These are phyloP conservation scores for Zoanthus solanderi DNA, from an alignment of 92 coral and sea anemone species.

Conservation along the genomic window DNA sequence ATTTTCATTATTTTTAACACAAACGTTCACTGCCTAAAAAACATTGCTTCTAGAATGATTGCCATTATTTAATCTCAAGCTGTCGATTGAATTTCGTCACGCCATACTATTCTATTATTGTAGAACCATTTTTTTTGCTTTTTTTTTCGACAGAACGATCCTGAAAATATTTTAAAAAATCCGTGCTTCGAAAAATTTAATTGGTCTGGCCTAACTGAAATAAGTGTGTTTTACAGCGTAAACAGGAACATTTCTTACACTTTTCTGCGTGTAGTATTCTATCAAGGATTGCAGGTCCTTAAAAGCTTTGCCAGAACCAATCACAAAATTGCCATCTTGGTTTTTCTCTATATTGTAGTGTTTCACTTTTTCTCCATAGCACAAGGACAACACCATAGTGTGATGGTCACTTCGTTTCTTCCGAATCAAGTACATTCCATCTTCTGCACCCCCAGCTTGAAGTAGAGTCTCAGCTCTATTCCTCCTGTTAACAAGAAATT, in stretches of 20 bases:
- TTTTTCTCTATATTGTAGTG: slow-evolving; percentile 55
- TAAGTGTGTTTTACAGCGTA: background rate
- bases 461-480: slow-evolving; percentile 56
- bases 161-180: no score
- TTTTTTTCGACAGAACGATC: no score
- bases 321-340: slow-evolving; percentile 33
- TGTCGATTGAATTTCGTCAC: no score
- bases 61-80: no score
- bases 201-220: no score
- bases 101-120: background rate
- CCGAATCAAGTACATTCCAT: slow-evolving; percentile 72
- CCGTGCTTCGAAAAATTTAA: no score
- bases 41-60: no score
- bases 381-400: slow-evolving; percentile 61
- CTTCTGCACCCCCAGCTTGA: slow-evolving; percentile 50
- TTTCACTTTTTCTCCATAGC: slow-evolving; percentile 28
- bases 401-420: slow-evolving; percentile 42
- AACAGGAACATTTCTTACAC: slow-evolving; percentile 37
- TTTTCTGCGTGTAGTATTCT: slow-evolving; percentile 58
- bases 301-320: slow-evolving; percentile 54
- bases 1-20: no score
- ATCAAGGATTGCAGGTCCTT: slow-evolving; percentile 62
- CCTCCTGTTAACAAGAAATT: slow-evolving; percentile 55
- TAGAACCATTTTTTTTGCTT: background rate
- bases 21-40: no score